phyloP scores from a whole-genome alignment of 2,888 invertebrate genomes.

The Nemotelus nigrinus region DNA sequence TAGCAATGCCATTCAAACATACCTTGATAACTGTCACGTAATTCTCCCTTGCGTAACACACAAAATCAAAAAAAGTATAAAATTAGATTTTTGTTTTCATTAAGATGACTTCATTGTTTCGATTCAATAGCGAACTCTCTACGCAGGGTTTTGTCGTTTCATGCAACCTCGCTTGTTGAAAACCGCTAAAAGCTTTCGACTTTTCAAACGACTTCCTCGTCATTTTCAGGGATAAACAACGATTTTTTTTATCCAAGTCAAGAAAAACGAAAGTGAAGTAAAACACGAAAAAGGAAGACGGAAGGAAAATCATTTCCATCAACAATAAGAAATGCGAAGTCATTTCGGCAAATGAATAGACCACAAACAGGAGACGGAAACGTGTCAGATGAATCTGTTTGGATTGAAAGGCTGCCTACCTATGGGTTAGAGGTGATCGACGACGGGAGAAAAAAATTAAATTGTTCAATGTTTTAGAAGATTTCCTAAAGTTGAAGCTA shows the following conservation, averaged over 20 bases:
- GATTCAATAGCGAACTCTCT: too few relatives aligned
- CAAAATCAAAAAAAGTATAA: neutral
- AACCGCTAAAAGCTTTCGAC: constrained; percentile 12
- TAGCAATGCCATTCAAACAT: neutral
- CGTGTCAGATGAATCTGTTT: neutral
- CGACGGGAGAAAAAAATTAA: constrained; percentile 38
- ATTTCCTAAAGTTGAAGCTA: too few relatives aligned
- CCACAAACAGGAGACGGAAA: neutral
- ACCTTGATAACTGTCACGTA: constrained; percentile 13
- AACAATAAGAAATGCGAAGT: constrained; percentile 37
- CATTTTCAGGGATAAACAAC: neutral
- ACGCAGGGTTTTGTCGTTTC: neutral
- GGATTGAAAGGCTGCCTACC: constrained; percentile 1
- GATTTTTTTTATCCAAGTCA: neutral
- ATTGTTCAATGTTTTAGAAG: constrained; percentile 30
- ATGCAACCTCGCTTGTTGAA: neutral
- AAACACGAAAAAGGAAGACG: neutral
- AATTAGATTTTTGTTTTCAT: constrained; percentile 17
- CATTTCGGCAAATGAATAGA: constrained; percentile 34
- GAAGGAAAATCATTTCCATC: constrained; percentile 11
- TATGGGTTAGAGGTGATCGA: neutral
- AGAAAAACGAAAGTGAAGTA: constrained; percentile 1
- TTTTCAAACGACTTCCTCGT: neutral
- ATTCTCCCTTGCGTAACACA: neutral
- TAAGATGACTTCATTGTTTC: neutral